Evolutionary conservation across 2,113 vertebrate genomes (phyloP).

Genomic region (Sisor rabdophorus): DNA sequence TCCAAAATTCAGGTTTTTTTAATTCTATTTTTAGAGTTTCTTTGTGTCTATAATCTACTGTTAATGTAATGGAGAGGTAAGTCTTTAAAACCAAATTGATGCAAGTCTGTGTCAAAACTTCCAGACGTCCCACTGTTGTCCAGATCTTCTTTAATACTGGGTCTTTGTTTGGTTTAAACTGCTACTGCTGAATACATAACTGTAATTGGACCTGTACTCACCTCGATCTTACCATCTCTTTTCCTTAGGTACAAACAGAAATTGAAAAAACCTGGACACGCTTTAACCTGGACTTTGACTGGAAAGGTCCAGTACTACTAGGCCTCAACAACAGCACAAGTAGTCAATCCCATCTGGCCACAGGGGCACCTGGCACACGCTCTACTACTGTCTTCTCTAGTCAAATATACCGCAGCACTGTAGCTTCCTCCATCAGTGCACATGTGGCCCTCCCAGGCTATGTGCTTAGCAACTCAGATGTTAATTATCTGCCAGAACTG

Average conservation of each 20-base stretch:
- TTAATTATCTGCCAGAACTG: constrained; percentile 69
- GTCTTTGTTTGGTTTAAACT: not conserved
- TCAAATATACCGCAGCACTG: constrained; percentile 55
- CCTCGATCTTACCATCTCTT: not conserved
- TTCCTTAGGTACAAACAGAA: constrained; percentile 79
- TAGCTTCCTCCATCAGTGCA: constrained; percentile 45
- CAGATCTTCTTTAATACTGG: not conserved
- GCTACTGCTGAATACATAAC: not conserved
- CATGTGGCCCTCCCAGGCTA: constrained; percentile 79
- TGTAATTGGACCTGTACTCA: not conserved
- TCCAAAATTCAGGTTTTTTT: not conserved
- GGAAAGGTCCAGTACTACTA: constrained; percentile 75
- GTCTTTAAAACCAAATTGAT: constrained; percentile 61
- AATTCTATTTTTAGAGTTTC: constrained; percentile 74
- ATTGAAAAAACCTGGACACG: constrained; percentile 83
- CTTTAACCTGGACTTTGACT: constrained; percentile 77
- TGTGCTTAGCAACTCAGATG: constrained; percentile 80
- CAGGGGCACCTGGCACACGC: constrained; percentile 59
- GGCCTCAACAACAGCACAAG: constrained; percentile 80
- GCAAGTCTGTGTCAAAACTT: constrained; percentile 62
- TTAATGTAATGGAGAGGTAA: constrained; percentile 88
- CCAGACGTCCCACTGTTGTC: not conserved
- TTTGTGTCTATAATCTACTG: constrained; percentile 90
- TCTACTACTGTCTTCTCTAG: constrained; percentile 68
- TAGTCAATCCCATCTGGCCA: constrained; percentile 77